A percentile compares a stretch with the other conserved stretches of the same genome.
phyloP scores from a whole-genome alignment of 2,113 vertebrate genomes.

The Cyanoramphus novaezelandiae region DNA sequence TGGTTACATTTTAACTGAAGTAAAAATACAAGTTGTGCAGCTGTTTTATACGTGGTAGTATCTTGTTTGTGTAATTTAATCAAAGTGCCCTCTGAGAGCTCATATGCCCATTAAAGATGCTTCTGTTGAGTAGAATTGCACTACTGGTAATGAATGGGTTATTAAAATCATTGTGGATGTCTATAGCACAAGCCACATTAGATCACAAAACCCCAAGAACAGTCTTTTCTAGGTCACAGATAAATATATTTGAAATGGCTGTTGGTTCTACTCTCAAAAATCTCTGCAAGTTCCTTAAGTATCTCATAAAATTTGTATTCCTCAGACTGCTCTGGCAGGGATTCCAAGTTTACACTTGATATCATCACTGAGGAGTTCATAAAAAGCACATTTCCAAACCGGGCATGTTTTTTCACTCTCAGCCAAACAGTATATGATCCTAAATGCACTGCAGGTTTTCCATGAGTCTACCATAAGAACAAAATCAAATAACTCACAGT shows the following conservation, averaged over 20 bases:
- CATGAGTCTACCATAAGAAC: neutral
- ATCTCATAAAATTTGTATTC: conserved; percentile 22
- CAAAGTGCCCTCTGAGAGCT: neutral
- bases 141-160: neutral
- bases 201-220: neutral
- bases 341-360: neutral
- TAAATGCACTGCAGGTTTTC: neutral
- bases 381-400: neutral
- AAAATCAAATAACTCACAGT: neutral
- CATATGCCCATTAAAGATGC: neutral
- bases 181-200: neutral
- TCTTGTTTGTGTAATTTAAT: neutral
- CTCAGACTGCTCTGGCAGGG: neutral
- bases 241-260: conserved; percentile 8
- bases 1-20: conserved; percentile 39
- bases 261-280: neutral
- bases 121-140: neutral
- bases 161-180: neutral
- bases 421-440: neutral
- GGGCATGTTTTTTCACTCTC: neutral
- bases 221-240: conserved; percentile 1
- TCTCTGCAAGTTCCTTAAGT: neutral
- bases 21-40: neutral
- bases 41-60: neutral
- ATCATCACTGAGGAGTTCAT: neutral